phyloP scores from a whole-genome alignment of 2,797 vertebrate genomes.

The Merluccius polli region DNA sequence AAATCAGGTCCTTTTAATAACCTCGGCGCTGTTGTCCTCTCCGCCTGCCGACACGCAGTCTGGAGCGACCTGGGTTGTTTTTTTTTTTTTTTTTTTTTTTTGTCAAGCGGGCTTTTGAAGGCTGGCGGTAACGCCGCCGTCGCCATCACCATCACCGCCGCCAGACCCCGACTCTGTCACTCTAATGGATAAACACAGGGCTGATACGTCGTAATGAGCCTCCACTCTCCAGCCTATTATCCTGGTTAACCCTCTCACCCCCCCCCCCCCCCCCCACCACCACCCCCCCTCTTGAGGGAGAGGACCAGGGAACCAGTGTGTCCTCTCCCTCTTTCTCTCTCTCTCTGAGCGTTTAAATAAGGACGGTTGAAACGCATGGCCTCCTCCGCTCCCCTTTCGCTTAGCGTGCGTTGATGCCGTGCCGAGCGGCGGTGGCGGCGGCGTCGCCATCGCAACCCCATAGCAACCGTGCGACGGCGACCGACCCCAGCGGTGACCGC shows the following conservation, averaged over 20 bases:
- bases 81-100: slow-evolving; percentile 26
- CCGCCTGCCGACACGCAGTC: slow-evolving; percentile 40
- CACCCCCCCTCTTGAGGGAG: slow-evolving; percentile 10
- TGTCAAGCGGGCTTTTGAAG: slow-evolving; percentile 42
- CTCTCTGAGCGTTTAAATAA: background rate
- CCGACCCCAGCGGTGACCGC: slow-evolving; percentile 35
- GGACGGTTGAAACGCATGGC: too few species aligned
- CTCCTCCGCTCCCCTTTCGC: background rate
- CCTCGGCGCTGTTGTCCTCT: slow-evolving; percentile 59
- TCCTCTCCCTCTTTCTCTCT: slow-evolving; percentile 26
- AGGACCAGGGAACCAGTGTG: slow-evolving; percentile 30
- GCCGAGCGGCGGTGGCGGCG: too few species aligned
- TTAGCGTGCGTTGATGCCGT: background rate
- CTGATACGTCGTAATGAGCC: slow-evolving; percentile 70
- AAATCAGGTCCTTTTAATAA: slow-evolving; percentile 74
- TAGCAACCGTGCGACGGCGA: background rate
- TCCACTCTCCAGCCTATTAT: slow-evolving; percentile 64
- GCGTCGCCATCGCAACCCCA: background rate
- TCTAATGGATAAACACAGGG: slow-evolving; percentile 67
- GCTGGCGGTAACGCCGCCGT: slow-evolving; percentile 28
- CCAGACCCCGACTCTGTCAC: slow-evolving; percentile 55
- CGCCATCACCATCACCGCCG: background rate
- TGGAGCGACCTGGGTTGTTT: slow-evolving; percentile 42
- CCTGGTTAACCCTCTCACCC: slow-evolving; percentile 68
- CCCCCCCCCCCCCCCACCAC: slow-evolving; percentile 10